phyloP scores from a whole-genome alignment of 2,797 vertebrate genomes.

The Rhinichthys osculus region DNA sequence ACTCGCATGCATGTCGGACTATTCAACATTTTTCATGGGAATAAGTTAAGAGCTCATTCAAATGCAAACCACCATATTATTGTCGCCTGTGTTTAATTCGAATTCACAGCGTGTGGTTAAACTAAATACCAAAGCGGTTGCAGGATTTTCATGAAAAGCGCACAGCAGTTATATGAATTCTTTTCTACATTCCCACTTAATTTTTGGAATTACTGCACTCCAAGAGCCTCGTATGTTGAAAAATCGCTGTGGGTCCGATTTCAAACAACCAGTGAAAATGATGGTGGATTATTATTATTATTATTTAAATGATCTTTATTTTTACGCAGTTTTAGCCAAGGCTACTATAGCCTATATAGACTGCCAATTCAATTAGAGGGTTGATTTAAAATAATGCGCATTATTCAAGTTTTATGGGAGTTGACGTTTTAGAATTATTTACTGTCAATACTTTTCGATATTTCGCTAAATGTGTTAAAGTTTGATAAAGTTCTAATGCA shows the following conservation, averaged over 20 bases:
- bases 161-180: slow-evolving; percentile 44
- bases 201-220: slow-evolving; percentile 46
- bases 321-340: not conserved
- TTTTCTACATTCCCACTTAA: slow-evolving; percentile 40
- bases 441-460: not conserved
- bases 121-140: slow-evolving; percentile 50
- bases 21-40: slow-evolving; percentile 58
- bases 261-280: not conserved
- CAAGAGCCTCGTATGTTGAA: slow-evolving; percentile 7
- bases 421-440: not conserved
- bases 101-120: slow-evolving; percentile 60
- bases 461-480: not conserved
- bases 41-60: slow-evolving; percentile 59
- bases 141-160: slow-evolving; percentile 51
- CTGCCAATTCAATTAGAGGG: not conserved
- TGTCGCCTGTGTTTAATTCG: slow-evolving; percentile 59
- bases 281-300: not conserved
- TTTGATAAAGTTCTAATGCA: not conserved
- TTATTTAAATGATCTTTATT: not conserved
- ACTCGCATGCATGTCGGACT: slow-evolving; percentile 42
- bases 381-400: not conserved
- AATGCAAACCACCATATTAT: slow-evolving; percentile 60
- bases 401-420: not conserved
- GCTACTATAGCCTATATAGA: no score
- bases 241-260: slow-evolving; percentile 33